Evolutionary conservation across 2,113 vertebrate species (phyloP), one percentile per base, ranked within the genome.

Genomic region (Prionailurus bengalensis): DNA sequence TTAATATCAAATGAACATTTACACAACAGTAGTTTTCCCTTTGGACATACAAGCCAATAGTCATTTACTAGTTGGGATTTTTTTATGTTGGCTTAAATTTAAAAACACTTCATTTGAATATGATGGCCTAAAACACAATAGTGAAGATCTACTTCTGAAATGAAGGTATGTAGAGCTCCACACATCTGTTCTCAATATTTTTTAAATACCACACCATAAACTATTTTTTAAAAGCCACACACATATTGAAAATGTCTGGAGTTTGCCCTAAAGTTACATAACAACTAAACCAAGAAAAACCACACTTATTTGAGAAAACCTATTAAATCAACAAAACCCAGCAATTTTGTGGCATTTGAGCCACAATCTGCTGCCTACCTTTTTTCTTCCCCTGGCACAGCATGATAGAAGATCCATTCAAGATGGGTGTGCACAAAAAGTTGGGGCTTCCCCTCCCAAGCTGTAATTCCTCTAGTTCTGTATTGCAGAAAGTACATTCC

Each of bases 1-100:
- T 83, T 85, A 88, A 66, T 80, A 90, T n/a, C 14, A 86, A 68
- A 90, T 83, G 42, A 51, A 90, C 36, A 90, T 55, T 55, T 80
- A 63, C 11, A 58, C 15, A 80, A 90, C 16, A 65, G 1, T 33
- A 73, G 0, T 80, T 93, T 83, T 91, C 61, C 31, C 29, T 63
- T 88, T 79, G 53, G 27, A 65, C 15, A 27, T 78, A 78, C 1
- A 93, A 74, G 21, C 31, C 39, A 58, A 21, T 51, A 66, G 14
- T 58, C 14, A 23, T 48, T 96, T 84, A 25, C 33, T 68, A 36
- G 5, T 29, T 74, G 39, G 36, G 61, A 61, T 48, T 82, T 61
- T 61, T 94, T 91, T 91, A 68, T 25, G 9, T 82, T 76, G 51
- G 36, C 36, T 94, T 82, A 23, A 55, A 82, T 81, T 91, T 71